Evolutionary conservation across 2,797 vertebrate genomes (phyloP), one percentile per base, ranked within the genome.

Genomic region (Triplophysa bombifrons): DNA sequence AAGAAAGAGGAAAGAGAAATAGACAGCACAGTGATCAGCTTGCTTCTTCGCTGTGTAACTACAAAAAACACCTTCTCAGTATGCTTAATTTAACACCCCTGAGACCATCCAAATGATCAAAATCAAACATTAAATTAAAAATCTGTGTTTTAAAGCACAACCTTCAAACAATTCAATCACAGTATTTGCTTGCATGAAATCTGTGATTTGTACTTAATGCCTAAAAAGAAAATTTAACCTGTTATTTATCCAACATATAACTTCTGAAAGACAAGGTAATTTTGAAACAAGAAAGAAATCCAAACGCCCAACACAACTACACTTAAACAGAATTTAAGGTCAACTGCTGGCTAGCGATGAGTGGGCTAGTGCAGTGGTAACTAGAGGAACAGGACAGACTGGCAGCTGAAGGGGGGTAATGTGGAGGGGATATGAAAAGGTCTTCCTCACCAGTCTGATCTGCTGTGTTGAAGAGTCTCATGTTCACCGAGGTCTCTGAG

Each of bases 401-500:
- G 76, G 76, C 11, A 53, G 34, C 17, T 78, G 73, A 56, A 85
- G 80, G 76, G 81, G 10, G 74, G 53, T 60, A 25, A 66, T 65
- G 75, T 73, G 83, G 77, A 75, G 76, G 69, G 25, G 60, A 34
- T 30, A 63, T 30, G 53, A 67, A 82, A 80, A 91, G 86, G 80
- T 90, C 82, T 58, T 91, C 88, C 93, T 94, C 93, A 94, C 93
- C 93, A 94, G 91, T 91, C 90, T 88, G 91, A 80, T 88, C 88
- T 89, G 89, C 91, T 90, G 86, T 92, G 92, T 88, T 94, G 93
- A 89, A 93, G 90, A 91, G 91, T 91, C 87, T 93, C 90, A 90
- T 89, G 93, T 84, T 94, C 93, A 89, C 84, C 91, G 22, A 91
- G 89, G 91, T 93, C 92, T 93, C 93, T 94, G 92, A 85, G 92